Evolutionary conservation across 2,888 invertebrate species (phyloP).

Genomic region (Parascotia fuliginaria): DNA sequence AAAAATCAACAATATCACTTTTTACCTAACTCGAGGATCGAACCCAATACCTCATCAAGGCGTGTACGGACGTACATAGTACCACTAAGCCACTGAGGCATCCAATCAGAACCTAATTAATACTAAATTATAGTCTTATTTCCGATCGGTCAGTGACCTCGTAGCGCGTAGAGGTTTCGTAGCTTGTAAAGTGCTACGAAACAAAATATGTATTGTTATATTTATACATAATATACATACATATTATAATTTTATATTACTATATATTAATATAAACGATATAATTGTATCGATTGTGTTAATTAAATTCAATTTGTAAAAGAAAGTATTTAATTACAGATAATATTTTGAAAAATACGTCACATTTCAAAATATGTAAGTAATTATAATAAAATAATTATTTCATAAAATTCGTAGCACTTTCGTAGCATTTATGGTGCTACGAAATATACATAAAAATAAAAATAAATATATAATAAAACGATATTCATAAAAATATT

Average conservation of each 20-base stretch:
- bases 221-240: slow-evolving; percentile 29
- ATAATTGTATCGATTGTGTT: too few species aligned
- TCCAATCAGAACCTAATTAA: slow-evolving; percentile 9
- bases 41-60: too few species aligned
- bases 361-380: neutral
- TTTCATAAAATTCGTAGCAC: slow-evolving; percentile 31
- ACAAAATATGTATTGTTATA: slow-evolving; percentile 38
- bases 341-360: too few species aligned
- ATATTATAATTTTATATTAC: slow-evolving; percentile 10
- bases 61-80: too few species aligned
- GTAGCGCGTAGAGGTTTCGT: slow-evolving; percentile 73
- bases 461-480: neutral
- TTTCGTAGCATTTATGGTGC: slow-evolving; percentile 42
- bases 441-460: slow-evolving; percentile 25
- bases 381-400: neutral
- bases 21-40: too few species aligned
- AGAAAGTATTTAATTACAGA: too few species aligned
- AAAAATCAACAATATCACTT: too few species aligned
- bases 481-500: neutral
- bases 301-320: neutral
- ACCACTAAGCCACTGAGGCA: too few species aligned
- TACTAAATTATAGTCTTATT: slow-evolving; percentile 20
- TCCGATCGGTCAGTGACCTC: slow-evolving; percentile 50
- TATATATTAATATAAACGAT: too few species aligned
- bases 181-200: slow-evolving; percentile 64